phyloP scores from a whole-genome alignment of 2,113 vertebrate genomes.

The Pluvialis apricaria region DNA sequence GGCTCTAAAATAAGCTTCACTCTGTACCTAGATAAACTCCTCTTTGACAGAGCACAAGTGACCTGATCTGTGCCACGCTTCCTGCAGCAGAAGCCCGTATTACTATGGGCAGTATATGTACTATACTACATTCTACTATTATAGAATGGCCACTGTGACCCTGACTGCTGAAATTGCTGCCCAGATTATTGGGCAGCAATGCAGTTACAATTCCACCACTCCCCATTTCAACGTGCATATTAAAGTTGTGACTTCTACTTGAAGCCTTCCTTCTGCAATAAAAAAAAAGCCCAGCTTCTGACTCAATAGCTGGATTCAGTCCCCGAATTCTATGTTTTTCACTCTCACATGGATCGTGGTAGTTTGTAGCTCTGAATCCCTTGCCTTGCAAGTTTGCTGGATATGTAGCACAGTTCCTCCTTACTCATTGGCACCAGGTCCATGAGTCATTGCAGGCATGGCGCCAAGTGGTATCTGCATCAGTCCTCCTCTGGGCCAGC shows the following conservation, averaged over 20 bases:
- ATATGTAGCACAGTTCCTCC: not conserved
- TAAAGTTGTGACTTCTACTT: not conserved
- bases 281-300: not conserved
- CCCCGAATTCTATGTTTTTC: accelerated
- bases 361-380: not conserved
- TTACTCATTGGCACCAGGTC: not conserved
- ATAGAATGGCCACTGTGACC: not conserved
- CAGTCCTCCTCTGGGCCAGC: not conserved
- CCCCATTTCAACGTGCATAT: not conserved
- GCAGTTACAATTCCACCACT: not conserved
- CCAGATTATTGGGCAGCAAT: not conserved
- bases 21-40: not conserved
- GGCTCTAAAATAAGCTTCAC: not conserved
- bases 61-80: accelerated
- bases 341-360: accelerated
- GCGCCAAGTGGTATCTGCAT: not conserved
- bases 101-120: not conserved
- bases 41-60: not conserved
- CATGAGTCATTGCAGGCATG: accelerated
- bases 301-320: not conserved
- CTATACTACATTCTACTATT: too few relatives aligned
- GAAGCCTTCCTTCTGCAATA: not conserved
- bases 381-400: not conserved
- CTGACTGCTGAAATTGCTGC: not conserved
- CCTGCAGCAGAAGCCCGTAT: not conserved